These are phyloP conservation scores for Drosophila prolongata DNA, from an alignment of 2,888 invertebrate species.

Conservation along the genomic window DNA sequence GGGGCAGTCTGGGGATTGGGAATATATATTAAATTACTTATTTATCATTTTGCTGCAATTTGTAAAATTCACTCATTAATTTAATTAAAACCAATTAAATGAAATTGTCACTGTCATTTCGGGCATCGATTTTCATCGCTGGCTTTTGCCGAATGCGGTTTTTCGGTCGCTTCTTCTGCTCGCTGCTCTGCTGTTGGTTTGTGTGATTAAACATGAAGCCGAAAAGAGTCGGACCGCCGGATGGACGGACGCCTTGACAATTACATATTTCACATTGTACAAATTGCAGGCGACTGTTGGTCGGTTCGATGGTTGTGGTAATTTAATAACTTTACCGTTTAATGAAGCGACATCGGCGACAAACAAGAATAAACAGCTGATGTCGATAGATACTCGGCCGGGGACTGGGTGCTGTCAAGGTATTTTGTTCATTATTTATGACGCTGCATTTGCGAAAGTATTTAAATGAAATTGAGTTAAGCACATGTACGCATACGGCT, in stretches of 20 bases:
- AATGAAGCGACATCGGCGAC: conserved; percentile 64
- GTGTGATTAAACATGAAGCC: conserved; percentile 60
- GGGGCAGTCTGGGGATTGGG: conserved; percentile 14
- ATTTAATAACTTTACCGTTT: conserved; percentile 77
- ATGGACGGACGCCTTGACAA: conserved; percentile 63
- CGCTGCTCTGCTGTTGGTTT: conserved; percentile 20
- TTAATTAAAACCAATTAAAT: conserved; percentile 80
- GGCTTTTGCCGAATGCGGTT: conserved; percentile 60
- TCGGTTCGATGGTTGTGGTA: conserved; percentile 58
- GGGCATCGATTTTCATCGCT: conserved; percentile 73
- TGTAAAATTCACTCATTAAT: conserved; percentile 79
- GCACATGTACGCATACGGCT: conserved; percentile 16
- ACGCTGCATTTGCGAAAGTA: conserved; percentile 44
- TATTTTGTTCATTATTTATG: conserved; percentile 72
- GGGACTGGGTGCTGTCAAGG: conserved; percentile 46
- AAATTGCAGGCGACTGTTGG: conserved; percentile 70
- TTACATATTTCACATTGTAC: conserved; percentile 76
- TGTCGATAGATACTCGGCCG: conserved; percentile 33
- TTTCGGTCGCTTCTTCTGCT: conserved; percentile 48
- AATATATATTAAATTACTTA: conserved; percentile 75
- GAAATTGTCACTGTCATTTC: conserved; percentile 77
- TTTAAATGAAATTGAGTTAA: conserved; percentile 55
- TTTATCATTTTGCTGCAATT: conserved; percentile 79
- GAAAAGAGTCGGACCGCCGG: conserved; percentile 46
- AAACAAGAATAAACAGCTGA: conserved; percentile 65